Evolutionary conservation across 2,888 invertebrate species (phyloP).

Genomic region (Cheilosia vulpina): DNA sequence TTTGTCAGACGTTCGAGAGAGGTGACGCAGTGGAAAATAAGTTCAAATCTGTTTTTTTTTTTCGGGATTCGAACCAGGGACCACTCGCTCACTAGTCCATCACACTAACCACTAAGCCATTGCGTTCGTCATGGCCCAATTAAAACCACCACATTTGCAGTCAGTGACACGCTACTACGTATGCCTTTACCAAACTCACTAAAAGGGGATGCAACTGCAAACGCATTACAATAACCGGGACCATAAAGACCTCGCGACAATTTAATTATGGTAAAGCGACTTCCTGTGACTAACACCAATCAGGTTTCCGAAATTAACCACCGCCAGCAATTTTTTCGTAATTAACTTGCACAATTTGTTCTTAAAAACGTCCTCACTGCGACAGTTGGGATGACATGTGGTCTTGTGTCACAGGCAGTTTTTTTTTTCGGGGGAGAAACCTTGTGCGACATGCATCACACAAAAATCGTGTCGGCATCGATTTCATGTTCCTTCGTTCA

Average conservation of each 20-base stretch:
- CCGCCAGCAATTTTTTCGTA: conserved; percentile 9
- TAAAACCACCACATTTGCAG: background rate
- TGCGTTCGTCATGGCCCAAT: background rate
- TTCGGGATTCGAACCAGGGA: no score
- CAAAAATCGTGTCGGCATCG: conserved; percentile 54
- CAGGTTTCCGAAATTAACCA: conserved; percentile 22
- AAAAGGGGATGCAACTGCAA: background rate
- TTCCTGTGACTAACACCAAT: conserved; percentile 19
- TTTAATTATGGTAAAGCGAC: conserved; percentile 2
- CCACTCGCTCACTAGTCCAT: no score
- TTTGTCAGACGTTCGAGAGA: no score
- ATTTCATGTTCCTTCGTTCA: conserved; percentile 48
- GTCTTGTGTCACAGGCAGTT: conserved; percentile 11
- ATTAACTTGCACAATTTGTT: conserved; percentile 39
- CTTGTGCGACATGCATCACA: conserved; percentile 40
- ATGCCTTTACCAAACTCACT: no score
- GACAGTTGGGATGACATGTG: conserved; percentile 57
- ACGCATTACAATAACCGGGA: background rate
- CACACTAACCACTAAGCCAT: no score
- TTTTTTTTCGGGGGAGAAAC: conserved; percentile 3
- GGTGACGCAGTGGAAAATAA: no score
- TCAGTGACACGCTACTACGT: no score
- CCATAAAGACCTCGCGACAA: background rate
- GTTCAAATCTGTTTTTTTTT: no score
- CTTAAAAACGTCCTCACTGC: conserved; percentile 14